phyloP scores from a whole-genome alignment of 2,888 invertebrate species.

The Corbicula japonica region DNA sequence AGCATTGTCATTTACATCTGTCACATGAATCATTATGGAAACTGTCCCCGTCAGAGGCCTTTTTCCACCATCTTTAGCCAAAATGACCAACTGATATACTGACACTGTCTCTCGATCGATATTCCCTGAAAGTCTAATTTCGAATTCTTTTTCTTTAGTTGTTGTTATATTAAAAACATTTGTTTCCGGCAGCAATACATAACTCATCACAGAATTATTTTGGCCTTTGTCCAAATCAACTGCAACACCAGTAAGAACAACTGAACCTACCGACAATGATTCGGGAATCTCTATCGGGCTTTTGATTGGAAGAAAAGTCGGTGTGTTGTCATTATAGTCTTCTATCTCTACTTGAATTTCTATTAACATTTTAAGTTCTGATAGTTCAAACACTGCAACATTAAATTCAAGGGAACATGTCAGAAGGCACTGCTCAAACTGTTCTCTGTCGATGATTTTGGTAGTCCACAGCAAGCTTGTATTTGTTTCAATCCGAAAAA shows the following conservation, averaged over 20 bases:
- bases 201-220: slow-evolving; percentile 71
- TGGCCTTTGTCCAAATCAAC: slow-evolving; percentile 72
- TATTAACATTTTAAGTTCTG: slow-evolving; percentile 69
- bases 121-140: slow-evolving; percentile 70
- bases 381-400: slow-evolving; percentile 68
- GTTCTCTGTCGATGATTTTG: slow-evolving; percentile 75
- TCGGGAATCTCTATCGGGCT: slow-evolving; percentile 68
- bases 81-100: slow-evolving; percentile 72
- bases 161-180: slow-evolving; percentile 70
- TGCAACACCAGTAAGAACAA: slow-evolving; percentile 70
- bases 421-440: slow-evolving; percentile 63
- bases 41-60: slow-evolving; percentile 69
- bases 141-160: slow-evolving; percentile 71
- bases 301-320: slow-evolving; percentile 66
- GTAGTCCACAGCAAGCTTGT: slow-evolving; percentile 73
- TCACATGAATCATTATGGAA: slow-evolving; percentile 63
- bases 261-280: slow-evolving; percentile 61
- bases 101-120: slow-evolving; percentile 77
- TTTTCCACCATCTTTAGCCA: slow-evolving; percentile 75
- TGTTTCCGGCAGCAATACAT: slow-evolving; percentile 67
- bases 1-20: slow-evolving; percentile 74
- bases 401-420: slow-evolving; percentile 73
- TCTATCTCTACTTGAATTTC: slow-evolving; percentile 69
- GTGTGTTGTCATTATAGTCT: slow-evolving; percentile 80
- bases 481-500: slow-evolving; percentile 73